Evolutionary conservation across 2,888 invertebrate species (phyloP).

Genomic region (Tetragonula carbonaria): DNA sequence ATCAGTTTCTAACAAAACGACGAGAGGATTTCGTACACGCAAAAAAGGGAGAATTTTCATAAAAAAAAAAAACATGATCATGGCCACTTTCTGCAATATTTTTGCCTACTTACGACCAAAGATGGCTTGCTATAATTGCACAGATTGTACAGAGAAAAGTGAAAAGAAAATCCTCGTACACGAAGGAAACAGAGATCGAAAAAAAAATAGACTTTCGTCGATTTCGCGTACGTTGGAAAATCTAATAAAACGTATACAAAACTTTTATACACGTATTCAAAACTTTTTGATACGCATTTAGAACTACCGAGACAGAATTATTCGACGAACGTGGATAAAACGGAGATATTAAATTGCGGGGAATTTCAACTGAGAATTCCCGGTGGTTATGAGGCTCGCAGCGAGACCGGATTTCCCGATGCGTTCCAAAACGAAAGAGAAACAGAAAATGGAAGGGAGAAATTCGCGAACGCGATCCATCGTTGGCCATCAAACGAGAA

Average conservation of each 20-base stretch:
- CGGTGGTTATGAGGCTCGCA: not conserved
- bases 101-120: too few relatives aligned
- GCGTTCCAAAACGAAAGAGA: slow-evolving; percentile 1
- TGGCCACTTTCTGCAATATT: too few relatives aligned
- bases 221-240: not conserved
- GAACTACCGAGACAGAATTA: not conserved
- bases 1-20: too few relatives aligned
- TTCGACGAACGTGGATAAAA: not conserved
- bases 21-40: too few relatives aligned
- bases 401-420: slow-evolving; percentile 12
- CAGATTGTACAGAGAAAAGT: too few relatives aligned
- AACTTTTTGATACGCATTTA: not conserved
- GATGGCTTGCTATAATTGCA: too few relatives aligned
- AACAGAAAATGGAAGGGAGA: slow-evolving; percentile 6
- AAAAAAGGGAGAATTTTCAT: too few relatives aligned
- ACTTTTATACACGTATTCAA: too few relatives aligned
- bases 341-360: slow-evolving; percentile 25
- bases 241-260: too few relatives aligned
- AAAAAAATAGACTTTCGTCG: not conserved
- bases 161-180: too few relatives aligned
- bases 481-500: not conserved
- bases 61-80: too few relatives aligned
- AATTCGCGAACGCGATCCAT: slow-evolving; percentile 7
- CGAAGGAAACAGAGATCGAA: not conserved
- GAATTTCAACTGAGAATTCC: slow-evolving; percentile 24